These are phyloP conservation scores for Catocala sponsa DNA, from an alignment of 2,888 invertebrate genomes.

Conservation along the genomic window DNA sequence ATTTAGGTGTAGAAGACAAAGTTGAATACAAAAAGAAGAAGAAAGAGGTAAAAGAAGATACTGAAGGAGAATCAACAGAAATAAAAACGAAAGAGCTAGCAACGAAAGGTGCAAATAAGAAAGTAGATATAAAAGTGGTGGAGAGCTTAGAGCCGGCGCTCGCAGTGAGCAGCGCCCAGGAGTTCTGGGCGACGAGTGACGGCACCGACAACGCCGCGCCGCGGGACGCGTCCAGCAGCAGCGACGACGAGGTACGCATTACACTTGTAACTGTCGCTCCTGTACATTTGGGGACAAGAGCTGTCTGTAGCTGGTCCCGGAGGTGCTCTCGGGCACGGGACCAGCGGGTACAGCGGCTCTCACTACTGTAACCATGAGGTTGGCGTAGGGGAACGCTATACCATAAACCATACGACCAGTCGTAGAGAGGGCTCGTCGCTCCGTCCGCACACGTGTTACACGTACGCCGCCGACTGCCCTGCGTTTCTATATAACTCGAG, in stretches of 20 bases:
- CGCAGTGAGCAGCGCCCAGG: slow-evolving; percentile 76
- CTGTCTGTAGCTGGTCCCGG: too few species aligned
- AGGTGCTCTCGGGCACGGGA: too few species aligned
- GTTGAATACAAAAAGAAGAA: slow-evolving; percentile 46
- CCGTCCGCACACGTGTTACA: too few species aligned
- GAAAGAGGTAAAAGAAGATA: slow-evolving; percentile 24
- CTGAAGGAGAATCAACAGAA: slow-evolving; percentile 36
- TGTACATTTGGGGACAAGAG: too few species aligned
- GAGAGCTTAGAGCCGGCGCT: slow-evolving; percentile 68
- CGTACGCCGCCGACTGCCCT: too few species aligned
- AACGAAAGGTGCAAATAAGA: slow-evolving; percentile 35
- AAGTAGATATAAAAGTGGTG: slow-evolving; percentile 52
- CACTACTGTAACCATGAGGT: too few species aligned
- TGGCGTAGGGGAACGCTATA: too few species aligned
- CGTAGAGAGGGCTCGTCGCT: too few species aligned
- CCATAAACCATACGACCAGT: too few species aligned
- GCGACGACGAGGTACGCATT: slow-evolving; percentile 78
- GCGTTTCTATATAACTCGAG: too few species aligned
- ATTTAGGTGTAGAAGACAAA: slow-evolving; percentile 53
- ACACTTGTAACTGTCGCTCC: not conserved
- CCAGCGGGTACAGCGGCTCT: too few species aligned
- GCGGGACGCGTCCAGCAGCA: slow-evolving; percentile 71
- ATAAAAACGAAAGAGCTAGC: slow-evolving; percentile 33
- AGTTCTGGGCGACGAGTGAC: slow-evolving; percentile 70
- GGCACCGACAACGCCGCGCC: not conserved